Conservation (phyloP, 1,140 invertebrate genomes). For the Drosophila nikananu region DNA sequence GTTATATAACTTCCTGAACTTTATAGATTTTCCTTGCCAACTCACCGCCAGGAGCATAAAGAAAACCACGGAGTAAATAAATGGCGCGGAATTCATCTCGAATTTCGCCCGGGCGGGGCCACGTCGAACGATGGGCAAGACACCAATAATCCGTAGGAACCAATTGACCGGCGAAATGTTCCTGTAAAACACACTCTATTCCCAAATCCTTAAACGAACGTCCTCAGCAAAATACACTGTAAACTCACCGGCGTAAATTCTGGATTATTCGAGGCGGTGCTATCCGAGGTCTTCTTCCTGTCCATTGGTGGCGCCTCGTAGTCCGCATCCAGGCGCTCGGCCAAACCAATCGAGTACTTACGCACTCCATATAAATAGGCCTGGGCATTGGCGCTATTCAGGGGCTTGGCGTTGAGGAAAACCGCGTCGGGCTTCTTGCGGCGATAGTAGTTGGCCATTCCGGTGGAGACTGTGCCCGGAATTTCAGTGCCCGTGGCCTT, state of each 20-base stretch:
- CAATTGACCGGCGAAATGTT: constrained; percentile 87
- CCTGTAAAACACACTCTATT: constrained; percentile 87
- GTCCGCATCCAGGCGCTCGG: constrained; percentile 71
- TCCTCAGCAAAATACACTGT: too few relatives aligned
- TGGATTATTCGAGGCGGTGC: constrained; percentile 62
- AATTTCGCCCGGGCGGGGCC: constrained; percentile 86
- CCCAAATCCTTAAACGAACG: neutral
- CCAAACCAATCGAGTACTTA: constrained; percentile 76
- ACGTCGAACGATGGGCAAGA: constrained; percentile 86
- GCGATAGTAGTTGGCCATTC: constrained; percentile 77
- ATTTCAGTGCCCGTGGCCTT: constrained; percentile 45
- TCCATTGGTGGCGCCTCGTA: constrained; percentile 53
- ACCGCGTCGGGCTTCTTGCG: constrained; percentile 76
- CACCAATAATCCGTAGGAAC: constrained; percentile 87
- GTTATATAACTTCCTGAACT: neutral
- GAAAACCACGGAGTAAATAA: constrained; percentile 87
- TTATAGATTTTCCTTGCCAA: neutral
- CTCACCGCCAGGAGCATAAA: constrained; percentile 85
- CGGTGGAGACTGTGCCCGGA: constrained; percentile 51
- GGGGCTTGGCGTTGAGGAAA: constrained; percentile 79
- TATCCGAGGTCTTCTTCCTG: constrained; percentile 61
- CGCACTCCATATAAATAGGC: constrained; percentile 70
- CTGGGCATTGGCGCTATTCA: constrained; percentile 71
- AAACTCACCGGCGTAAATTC: constrained; percentile 70
- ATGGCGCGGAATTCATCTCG: constrained; percentile 85